These are phyloP conservation scores for Drosophila yooni DNA, from an alignment of 2,888 invertebrate genomes.

Conservation along the genomic window DNA sequence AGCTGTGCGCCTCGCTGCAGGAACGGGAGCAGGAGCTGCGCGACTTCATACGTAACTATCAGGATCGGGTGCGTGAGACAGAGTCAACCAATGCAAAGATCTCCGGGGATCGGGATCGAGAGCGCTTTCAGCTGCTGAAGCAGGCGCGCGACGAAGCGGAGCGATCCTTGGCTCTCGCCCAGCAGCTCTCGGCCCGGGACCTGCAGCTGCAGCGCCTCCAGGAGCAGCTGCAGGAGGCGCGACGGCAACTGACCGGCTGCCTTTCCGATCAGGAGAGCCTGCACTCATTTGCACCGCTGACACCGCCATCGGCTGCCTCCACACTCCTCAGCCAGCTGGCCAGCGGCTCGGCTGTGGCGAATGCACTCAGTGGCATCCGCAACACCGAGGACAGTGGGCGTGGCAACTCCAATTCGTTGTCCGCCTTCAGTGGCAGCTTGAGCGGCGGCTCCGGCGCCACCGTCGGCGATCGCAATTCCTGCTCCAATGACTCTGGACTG, in stretches of 20 bases:
- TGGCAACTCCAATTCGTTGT: conserved; percentile 90
- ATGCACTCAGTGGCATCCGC: conserved; percentile 87
- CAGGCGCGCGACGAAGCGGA: conserved; percentile 96
- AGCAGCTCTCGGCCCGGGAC: conserved; percentile 94
- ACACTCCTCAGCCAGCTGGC: conserved; percentile 86
- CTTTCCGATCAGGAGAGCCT: conserved; percentile 94
- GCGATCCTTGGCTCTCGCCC: conserved; percentile 92
- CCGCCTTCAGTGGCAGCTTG: conserved; percentile 83
- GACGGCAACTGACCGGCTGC: conserved; percentile 92
- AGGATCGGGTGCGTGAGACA: conserved; percentile 94
- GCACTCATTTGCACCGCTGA: conserved; percentile 89
- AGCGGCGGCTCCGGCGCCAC: conserved; percentile 84
- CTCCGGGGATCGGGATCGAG: conserved; percentile 91
- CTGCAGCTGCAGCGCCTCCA: conserved; percentile 93
- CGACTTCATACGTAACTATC: conserved; percentile 97
- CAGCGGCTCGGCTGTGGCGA: conserved; percentile 80
- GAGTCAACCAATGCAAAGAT: conserved; percentile 88
- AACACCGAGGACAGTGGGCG: conserved; percentile 89
- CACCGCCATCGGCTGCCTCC: conserved; percentile 86
- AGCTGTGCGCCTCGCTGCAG: conserved; percentile 96
- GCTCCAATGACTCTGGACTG: conserved; percentile 94
- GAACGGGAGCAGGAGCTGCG: conserved; percentile 97
- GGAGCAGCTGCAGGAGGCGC: conserved; percentile 93
- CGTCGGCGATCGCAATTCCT: conserved; percentile 91
- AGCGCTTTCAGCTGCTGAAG: conserved; percentile 94